phyloP scores from a whole-genome alignment of 2,113 vertebrate species.

The Diadophis punctatus region DNA sequence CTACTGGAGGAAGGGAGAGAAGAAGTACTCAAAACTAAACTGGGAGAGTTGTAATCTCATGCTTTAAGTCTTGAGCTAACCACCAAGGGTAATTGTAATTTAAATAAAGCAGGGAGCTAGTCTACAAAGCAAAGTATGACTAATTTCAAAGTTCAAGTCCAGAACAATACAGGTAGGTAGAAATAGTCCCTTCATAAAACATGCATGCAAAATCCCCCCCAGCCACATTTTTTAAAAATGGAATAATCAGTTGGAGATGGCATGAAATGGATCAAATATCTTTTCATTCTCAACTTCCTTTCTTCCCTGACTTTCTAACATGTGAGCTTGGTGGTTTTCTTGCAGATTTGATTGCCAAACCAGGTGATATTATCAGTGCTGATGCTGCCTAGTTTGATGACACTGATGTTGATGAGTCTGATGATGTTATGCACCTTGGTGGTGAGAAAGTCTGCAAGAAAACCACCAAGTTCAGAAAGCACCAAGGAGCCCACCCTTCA shows the following conservation, averaged over 20 bases:
- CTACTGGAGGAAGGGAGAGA: conserved; percentile 1
- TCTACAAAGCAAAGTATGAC: not conserved
- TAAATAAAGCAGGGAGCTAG: not conserved
- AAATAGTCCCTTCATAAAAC: not conserved
- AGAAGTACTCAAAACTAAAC: not conserved
- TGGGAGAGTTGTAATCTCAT: not conserved
- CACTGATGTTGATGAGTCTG: not conserved
- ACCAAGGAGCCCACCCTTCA: not conserved
- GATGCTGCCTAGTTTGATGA: not conserved
- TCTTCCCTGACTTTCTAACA: not conserved
- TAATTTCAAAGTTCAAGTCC: not conserved
- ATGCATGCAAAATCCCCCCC: not conserved
- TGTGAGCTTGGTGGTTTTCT: not conserved
- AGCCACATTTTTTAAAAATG: not conserved
- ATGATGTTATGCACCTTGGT: not conserved
- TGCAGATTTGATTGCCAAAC: not conserved
- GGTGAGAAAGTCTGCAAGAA: not conserved
- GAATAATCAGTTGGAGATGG: not conserved
- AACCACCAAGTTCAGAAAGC: not conserved
- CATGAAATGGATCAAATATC: not conserved
- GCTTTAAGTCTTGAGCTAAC: not conserved
- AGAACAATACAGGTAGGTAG: not conserved
- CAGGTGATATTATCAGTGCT: not conserved
- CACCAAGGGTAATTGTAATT: conserved; percentile 3
- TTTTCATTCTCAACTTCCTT: not conserved